Evolutionary conservation across 2,797 vertebrate genomes (phyloP), one percentile per base, ranked within the genome.

Genomic region (Ceyx erithaca): DNA sequence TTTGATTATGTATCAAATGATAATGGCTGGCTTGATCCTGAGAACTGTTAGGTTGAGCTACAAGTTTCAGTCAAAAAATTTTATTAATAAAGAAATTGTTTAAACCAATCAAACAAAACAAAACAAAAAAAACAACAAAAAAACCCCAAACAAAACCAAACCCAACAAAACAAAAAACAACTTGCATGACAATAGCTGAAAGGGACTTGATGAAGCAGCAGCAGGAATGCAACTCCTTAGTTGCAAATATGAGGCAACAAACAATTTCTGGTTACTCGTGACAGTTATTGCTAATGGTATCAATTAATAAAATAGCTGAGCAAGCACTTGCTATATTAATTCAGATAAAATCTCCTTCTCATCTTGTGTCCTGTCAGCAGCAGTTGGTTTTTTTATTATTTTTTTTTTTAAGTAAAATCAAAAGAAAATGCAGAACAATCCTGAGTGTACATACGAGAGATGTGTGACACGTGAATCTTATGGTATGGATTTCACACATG

Each of bases 261-360:
- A 52, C 12, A 57, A 14, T 82, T 82, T 94, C 67, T 54, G 58
- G 45, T 87, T 64, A 59, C 55, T 54, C n/a, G 22, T 61, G 87
- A 52, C 48, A 54, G 66, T 58, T 91, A 52, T 52, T 7, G 7
- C 66, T 87, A 83, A 37, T 66, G 73, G 48, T 81, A 66, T 69
- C 52, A 62, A 81, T 91, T 92, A 89, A 84, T 73, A 77, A 86
- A 91, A 73, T 23, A 68, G 64, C 85, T 88, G 83, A 93, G 68
- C 61, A 85, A 93, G 83, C 83, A 80, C 35, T 82, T 77, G 43
- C 45, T 7, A 1, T 81, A 83, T 76, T 85, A 76, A 88, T 84
- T 72, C 55, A 90, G 70, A 86, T 81, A 83, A 83, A 72, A 79
- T 90, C 79, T 45, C 77, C 43, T 73, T 93, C 85, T 93, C 54